These are phyloP conservation scores for Leucophora obtusa DNA, from an alignment of 2,888 invertebrate genomes.

Conservation along the genomic window DNA sequence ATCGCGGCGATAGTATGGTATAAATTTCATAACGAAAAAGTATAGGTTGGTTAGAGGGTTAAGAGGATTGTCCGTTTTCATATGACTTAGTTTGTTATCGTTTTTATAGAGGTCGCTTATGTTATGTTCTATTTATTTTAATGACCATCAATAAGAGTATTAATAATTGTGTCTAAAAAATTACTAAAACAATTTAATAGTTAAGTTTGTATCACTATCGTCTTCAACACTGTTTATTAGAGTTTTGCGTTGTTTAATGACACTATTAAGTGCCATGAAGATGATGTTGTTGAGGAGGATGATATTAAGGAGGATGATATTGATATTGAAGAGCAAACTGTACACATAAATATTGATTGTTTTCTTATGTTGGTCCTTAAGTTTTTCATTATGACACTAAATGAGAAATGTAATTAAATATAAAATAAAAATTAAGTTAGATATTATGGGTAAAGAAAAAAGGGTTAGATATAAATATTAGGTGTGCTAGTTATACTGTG, in stretches of 20 bases:
- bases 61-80: not conserved
- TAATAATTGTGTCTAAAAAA: conserved; percentile 26
- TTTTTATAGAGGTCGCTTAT: conserved; percentile 16
- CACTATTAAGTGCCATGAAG: conserved; percentile 7
- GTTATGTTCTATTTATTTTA: conserved; percentile 7
- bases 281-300: not conserved
- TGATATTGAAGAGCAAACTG: not conserved
- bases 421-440: not conserved
- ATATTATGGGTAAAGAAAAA: not conserved
- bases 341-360: conserved; percentile 35
- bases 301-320: not conserved
- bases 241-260: conserved; percentile 26
- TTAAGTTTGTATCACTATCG: conserved; percentile 9
- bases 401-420: conserved; percentile 18
- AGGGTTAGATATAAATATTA: not conserved
- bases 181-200: conserved; percentile 14
- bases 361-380: not conserved
- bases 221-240: conserved; percentile 27
- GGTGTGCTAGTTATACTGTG: no score
- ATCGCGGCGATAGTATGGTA: no score
- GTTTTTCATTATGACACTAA: conserved; percentile 23
- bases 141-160: conserved; percentile 13
- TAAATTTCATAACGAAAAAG: no score
- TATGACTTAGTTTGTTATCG: not conserved
- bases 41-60: no score